Conservation (phyloP, 2,113 vertebrate genomes). For the Madoqua kirkii region DNA sequence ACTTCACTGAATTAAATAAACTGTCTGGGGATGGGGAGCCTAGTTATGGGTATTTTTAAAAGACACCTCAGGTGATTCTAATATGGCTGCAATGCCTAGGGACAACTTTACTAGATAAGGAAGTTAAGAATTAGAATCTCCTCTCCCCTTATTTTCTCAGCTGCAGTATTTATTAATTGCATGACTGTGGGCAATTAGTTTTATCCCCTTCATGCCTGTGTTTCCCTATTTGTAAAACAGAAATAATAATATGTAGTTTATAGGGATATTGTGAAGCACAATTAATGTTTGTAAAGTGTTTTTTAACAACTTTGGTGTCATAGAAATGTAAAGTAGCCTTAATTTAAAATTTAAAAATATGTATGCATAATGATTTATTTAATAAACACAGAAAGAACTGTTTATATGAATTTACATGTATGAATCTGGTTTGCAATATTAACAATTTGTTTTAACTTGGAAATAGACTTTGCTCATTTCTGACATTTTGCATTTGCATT, state of each 20-base stretch:
- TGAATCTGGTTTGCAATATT: conserved; percentile 46
- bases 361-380: conserved; percentile 56
- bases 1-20: not conserved
- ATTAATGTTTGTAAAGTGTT: conserved; percentile 62
- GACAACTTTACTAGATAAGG: conserved; percentile 13
- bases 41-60: not conserved
- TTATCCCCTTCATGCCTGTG: conserved; percentile 25
- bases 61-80: not conserved
- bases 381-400: conserved; percentile 45
- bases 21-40: not conserved
- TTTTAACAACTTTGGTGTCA: conserved; percentile 55
- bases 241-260: conserved; percentile 52
- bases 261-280: conserved; percentile 43
- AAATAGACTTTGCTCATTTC: conserved; percentile 39
- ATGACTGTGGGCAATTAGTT: conserved; percentile 47
- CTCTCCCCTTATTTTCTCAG: not conserved
- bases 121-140: conserved; percentile 28
- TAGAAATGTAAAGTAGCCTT: conserved; percentile 57
- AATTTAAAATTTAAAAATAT: conserved; percentile 66
- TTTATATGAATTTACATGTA: conserved; percentile 50
- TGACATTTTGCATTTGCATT: conserved; percentile 36
- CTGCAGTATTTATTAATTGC: conserved; percentile 18
- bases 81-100: not conserved
- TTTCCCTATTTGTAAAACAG: conserved; percentile 61
- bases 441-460: conserved; percentile 44